Conservation (phyloP, 2,797 vertebrate species). For the Falco rusticolus region DNA sequence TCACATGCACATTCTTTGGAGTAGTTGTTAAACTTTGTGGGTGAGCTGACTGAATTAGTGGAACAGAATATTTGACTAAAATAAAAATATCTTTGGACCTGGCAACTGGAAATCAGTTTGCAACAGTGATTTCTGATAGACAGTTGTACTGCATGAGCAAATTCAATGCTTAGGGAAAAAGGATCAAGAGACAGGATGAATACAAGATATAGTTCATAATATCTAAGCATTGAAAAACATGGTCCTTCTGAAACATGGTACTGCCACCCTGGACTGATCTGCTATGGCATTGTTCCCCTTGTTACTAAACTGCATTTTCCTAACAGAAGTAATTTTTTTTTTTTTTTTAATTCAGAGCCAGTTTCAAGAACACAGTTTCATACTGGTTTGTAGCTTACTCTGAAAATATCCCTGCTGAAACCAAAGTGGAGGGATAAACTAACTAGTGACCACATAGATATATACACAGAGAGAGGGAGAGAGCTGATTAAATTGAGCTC, state of each 20-base stretch:
- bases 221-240: not conserved
- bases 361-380: not conserved
- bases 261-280: not conserved
- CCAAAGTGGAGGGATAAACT: not conserved
- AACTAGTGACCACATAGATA: not conserved
- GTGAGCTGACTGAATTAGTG: constrained; percentile 18
- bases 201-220: not conserved
- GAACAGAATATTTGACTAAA: constrained; percentile 25
- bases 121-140: constrained; percentile 31
- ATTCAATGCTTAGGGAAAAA: not conserved
- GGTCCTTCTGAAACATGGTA: not conserved
- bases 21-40: not conserved
- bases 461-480: not conserved
- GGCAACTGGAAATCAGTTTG: constrained; percentile 9
- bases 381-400: not conserved
- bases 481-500: not conserved
- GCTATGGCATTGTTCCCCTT: not conserved
- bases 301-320: not conserved
- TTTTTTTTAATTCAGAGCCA: not conserved
- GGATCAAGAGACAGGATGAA: not conserved
- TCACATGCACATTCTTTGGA: constrained; percentile 1
- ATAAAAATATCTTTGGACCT: constrained; percentile 1
- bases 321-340: not conserved
- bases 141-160: not conserved
- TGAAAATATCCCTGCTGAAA: not conserved